phyloP scores from a whole-genome alignment of 2,797 vertebrate genomes.

The Antennarius maculatus region DNA sequence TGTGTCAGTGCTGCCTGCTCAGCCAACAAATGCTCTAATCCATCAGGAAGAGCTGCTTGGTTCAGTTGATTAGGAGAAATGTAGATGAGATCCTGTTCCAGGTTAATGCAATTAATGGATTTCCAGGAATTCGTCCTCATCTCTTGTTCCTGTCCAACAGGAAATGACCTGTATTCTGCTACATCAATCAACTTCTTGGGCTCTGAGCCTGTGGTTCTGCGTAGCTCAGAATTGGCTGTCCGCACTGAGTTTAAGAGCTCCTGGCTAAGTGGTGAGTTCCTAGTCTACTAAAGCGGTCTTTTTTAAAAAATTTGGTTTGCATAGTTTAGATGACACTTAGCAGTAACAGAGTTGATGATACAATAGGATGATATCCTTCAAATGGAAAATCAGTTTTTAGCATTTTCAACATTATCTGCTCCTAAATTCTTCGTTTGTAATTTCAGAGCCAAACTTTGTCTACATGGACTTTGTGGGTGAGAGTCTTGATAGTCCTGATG shows the following conservation, averaged over 20 bases:
- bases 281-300: neutral
- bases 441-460: constrained; percentile 85
- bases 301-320: neutral
- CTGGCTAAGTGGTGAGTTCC: constrained; percentile 83
- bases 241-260: constrained; percentile 82
- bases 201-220: constrained; percentile 82
- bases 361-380: neutral
- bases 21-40: neutral
- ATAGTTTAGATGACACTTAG: neutral
- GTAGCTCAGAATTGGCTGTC: constrained; percentile 72
- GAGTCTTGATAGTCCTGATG: constrained; percentile 69
- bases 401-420: neutral
- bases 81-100: constrained; percentile 36
- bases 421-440: constrained; percentile 5
- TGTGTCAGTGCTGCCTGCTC: neutral
- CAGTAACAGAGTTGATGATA: neutral
- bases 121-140: constrained; percentile 52
- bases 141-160: constrained; percentile 70
- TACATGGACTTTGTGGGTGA: constrained; percentile 83
- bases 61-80: constrained; percentile 19
- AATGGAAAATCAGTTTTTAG: neutral
- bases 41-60: neutral
- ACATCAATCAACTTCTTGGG: constrained; percentile 87
- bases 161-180: constrained; percentile 85
- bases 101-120: constrained; percentile 37